Evolutionary conservation across 2,797 vertebrate genomes (phyloP).

Genomic region (Hydrolagus colliei): DNA sequence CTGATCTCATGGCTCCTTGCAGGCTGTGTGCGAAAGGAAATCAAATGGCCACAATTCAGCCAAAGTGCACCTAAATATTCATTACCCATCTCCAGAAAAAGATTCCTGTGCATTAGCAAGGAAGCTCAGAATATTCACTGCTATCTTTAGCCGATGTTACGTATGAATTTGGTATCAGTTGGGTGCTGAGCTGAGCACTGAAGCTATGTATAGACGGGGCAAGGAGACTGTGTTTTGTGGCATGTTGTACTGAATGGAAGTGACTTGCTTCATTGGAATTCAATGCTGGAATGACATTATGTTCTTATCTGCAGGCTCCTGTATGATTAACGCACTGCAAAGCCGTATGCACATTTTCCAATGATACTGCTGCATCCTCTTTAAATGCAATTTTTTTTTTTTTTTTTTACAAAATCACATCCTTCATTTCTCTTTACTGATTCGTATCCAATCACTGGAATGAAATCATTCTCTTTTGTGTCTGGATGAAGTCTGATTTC

Average conservation of each 20-base stretch:
- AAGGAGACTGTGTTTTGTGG: neutral
- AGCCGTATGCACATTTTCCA: conserved; percentile 1
- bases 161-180: neutral
- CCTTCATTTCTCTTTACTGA: conserved; percentile 22
- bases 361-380: conserved; percentile 10
- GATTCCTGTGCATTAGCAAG: neutral
- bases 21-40: neutral
- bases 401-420: neutral
- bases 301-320: conserved; percentile 12
- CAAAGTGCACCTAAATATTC: conserved; percentile 26
- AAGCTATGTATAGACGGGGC: neutral
- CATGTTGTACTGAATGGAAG: neutral
- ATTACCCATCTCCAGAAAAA: neutral
- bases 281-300: conserved; percentile 18
- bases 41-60: conserved; percentile 1
- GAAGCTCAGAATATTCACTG: neutral
- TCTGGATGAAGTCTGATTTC: neutral
- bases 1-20: too few relatives aligned
- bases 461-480: neutral
- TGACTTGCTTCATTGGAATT: conserved; percentile 30
- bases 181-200: neutral
- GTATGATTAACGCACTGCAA: conserved; percentile 27
- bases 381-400: neutral
- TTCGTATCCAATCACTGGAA: neutral
- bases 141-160: neutral